Evolutionary conservation across 1,140 invertebrate species (phyloP).

Genomic region (Drosophila orena): DNA sequence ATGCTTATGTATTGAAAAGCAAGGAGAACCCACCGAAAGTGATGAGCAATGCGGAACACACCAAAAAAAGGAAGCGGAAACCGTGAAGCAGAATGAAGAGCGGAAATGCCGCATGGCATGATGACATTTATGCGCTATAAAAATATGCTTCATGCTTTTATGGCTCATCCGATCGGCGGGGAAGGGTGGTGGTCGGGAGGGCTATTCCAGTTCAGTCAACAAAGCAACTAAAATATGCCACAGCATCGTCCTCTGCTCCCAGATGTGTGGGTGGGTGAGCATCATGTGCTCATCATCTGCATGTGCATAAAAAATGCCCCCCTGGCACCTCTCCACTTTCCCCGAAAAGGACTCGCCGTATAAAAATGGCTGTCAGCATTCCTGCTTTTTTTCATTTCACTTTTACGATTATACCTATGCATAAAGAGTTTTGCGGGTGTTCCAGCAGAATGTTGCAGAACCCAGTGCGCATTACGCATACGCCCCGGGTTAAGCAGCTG

Average conservation of each 20-base stretch:
- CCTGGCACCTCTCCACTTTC: constrained; percentile 18
- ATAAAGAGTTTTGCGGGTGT: constrained; percentile 45
- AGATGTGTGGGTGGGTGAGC: constrained; percentile 29
- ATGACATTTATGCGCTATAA: constrained; percentile 80
- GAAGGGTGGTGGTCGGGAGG: neutral
- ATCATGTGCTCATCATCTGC: constrained; percentile 56
- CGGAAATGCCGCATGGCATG: constrained; percentile 69
- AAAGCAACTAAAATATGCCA: constrained; percentile 67
- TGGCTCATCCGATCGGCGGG: constrained; percentile 46
- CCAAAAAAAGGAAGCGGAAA: constrained; percentile 7
- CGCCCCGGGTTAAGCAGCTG: constrained; percentile 37
- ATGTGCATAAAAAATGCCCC: constrained; percentile 37
- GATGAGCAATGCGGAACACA: constrained; percentile 10
- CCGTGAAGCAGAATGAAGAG: neutral
- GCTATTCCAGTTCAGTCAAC: constrained; percentile 45
- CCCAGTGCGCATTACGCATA: constrained; percentile 43
- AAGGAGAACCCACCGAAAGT: neutral
- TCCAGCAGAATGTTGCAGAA: constrained; percentile 29
- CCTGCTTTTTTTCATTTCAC: constrained; percentile 15
- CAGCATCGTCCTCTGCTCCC: constrained; percentile 44
- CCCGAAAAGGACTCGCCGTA: constrained; percentile 15
- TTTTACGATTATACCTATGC: constrained; percentile 64
- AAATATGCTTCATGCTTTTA: constrained; percentile 74
- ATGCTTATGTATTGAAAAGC: neutral
- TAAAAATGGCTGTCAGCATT: constrained; percentile 49